Conservation (phyloP, 2,113 vertebrate species). For the Nesogale talazaci region DNA sequence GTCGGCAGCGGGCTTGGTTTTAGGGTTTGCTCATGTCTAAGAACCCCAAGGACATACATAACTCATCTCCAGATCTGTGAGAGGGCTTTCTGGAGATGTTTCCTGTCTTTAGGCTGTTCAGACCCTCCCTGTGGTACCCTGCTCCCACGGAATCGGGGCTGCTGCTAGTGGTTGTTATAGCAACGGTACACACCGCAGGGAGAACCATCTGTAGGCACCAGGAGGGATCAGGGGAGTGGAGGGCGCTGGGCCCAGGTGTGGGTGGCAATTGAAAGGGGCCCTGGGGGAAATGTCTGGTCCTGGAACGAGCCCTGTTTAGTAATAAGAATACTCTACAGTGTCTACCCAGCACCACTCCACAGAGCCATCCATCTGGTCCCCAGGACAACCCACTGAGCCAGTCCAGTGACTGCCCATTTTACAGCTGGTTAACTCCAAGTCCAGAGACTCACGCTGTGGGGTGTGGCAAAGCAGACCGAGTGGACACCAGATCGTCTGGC, state of each 20-base stretch:
- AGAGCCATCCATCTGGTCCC: background rate
- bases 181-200: conserved; percentile 43
- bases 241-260: conserved; percentile 15
- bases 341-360: background rate
- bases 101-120: background rate
- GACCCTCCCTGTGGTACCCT: background rate
- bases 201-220: conserved; percentile 18
- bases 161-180: conserved; percentile 66
- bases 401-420: background rate
- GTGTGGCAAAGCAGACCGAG: background rate
- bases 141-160: background rate
- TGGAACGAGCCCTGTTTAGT: background rate
- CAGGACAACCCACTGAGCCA: background rate
- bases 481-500: background rate
- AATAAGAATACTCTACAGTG: background rate
- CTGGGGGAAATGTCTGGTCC: background rate
- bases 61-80: background rate
- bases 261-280: background rate
- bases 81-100: conserved; percentile 1
- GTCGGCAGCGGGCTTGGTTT: background rate
- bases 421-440: background rate
- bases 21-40: background rate
- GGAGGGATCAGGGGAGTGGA: background rate
- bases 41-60: rapidly evolving
- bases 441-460: background rate